Percentiles rank a stretch among this genome's conserved stretches.
These are phyloP conservation scores for Dendrocopos noguchii DNA, from an alignment of 2,113 vertebrate genomes.

Conservation along the genomic window DNA sequence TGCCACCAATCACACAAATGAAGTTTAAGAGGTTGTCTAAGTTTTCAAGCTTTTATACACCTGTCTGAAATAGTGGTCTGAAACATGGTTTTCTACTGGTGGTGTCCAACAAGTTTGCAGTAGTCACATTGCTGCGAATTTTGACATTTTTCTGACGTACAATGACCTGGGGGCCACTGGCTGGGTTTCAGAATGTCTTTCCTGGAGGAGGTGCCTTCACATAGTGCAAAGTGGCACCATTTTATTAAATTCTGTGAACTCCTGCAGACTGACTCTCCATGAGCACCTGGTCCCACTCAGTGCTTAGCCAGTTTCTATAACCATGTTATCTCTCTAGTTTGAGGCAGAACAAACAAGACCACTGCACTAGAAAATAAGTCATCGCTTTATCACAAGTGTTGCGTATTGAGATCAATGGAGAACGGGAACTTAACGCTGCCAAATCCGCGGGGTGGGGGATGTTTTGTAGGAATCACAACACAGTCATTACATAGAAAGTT, in stretches of 20 bases:
- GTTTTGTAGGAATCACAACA: neutral
- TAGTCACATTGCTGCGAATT: neutral
- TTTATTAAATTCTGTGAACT: neutral
- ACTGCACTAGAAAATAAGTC: neutral
- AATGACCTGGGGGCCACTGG: accelerated
- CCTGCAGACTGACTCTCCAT: accelerated
- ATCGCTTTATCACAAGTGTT: neutral
- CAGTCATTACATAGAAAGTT: neutral
- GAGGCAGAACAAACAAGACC: neutral
- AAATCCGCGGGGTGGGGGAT: neutral
- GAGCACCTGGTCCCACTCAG: neutral
- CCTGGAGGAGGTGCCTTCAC: neutral
- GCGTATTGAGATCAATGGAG: neutral
- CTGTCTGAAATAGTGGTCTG: neutral
- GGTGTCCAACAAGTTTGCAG: neutral
- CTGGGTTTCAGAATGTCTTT: neutral
- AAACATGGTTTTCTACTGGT: neutral
- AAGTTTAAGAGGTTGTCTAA: neutral
- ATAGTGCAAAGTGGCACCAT: neutral
- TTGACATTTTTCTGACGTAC: neutral
- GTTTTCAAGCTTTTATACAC: neutral
- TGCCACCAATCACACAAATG: neutral
- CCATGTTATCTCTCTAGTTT: neutral
- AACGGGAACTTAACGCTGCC: neutral
- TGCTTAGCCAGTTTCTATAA: neutral